Percentiles rank a stretch among this genome's conserved stretches.
Conservation (phyloP, 1,140 invertebrate genomes). For the Philopotamus ludificatus region DNA sequence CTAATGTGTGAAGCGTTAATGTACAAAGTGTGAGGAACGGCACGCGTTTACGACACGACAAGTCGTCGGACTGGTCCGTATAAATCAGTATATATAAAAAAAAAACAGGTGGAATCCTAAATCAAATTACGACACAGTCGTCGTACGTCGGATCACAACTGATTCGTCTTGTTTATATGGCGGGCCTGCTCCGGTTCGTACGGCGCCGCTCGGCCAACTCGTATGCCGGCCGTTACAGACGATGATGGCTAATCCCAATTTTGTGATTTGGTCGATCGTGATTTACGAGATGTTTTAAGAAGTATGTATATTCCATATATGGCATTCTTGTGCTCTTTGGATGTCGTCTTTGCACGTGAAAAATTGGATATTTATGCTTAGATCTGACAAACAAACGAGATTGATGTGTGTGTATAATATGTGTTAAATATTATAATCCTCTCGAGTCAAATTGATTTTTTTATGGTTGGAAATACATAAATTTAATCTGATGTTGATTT, state of each 20-base stretch:
- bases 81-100: slow-evolving; percentile 15
- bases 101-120: slow-evolving; percentile 28
- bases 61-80: not conserved
- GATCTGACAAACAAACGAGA: too few species aligned
- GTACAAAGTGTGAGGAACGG: slow-evolving; percentile 1
- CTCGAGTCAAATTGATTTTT: too few species aligned
- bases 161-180: slow-evolving; percentile 19
- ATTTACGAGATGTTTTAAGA: not conserved
- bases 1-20: not conserved
- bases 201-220: not conserved
- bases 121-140: slow-evolving; percentile 31
- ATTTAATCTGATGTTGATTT: too few species aligned
- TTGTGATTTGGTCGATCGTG: not conserved
- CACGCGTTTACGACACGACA: slow-evolving; percentile 4
- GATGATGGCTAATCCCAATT: too few species aligned
- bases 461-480: too few species aligned
- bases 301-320: not conserved
- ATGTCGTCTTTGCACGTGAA: not conserved
- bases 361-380: not conserved
- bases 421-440: too few species aligned
- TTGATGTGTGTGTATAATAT: too few species aligned
- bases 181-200: not conserved
- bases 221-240: too few species aligned
- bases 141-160: not conserved
- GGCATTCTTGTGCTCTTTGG: not conserved